Evolutionary conservation across 2,888 invertebrate species (phyloP).

Genomic region (Lumbricus terrestris): DNA sequence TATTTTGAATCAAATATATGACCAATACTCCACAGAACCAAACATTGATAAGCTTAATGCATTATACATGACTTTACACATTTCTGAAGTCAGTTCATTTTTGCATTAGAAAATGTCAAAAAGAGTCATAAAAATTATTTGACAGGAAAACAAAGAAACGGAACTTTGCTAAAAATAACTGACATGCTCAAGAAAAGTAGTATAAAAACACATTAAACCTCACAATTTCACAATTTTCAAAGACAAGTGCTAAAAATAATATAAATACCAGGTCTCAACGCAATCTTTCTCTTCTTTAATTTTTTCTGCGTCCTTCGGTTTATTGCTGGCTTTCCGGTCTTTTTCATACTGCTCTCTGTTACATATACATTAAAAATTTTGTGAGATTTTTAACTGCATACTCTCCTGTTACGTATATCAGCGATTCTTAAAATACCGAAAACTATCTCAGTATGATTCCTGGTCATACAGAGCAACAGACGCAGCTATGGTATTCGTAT

Average conservation of each 20-base stretch:
- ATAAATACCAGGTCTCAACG: background rate
- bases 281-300: conserved; percentile 13
- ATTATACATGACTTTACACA: background rate
- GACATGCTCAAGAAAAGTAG: background rate
- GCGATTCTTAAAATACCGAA: background rate
- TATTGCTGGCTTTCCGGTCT: background rate
- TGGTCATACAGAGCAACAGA: background rate
- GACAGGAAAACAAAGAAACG: background rate
- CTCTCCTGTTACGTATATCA: too few relatives aligned
- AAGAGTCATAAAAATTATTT: background rate
- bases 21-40: background rate
- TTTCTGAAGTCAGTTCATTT: background rate
- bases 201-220: background rate
- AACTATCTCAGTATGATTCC: background rate
- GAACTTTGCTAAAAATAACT: background rate
- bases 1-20: too few relatives aligned
- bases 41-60: background rate
- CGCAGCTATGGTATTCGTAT: background rate
- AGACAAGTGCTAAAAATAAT: background rate
- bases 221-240: background rate
- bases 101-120: background rate
- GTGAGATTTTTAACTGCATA: background rate
- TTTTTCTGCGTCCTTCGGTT: conserved; percentile 9
- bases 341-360: background rate
- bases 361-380: background rate